Percentiles rank a stretch among this genome's conserved stretches.
Evolutionary conservation across 2,888 invertebrate species (phyloP).

Genomic region (Cantharis rufa): DNA sequence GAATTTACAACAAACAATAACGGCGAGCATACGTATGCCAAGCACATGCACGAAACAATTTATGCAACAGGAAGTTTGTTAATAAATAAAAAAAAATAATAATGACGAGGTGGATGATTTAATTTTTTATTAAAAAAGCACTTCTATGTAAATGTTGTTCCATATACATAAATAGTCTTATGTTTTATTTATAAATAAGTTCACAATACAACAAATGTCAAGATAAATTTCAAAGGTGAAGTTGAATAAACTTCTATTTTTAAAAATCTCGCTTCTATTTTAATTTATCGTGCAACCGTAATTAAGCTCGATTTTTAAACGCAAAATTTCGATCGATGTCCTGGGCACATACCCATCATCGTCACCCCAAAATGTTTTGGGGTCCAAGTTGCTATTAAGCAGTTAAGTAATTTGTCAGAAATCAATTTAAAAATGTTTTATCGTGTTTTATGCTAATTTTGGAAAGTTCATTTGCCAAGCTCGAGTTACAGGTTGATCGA

Average conservation of each 20-base stretch:
- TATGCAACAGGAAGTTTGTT: background rate
- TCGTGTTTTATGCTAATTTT: background rate
- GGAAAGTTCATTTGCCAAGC: background rate
- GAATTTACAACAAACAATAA: background rate
- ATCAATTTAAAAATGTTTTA: background rate
- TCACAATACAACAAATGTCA: background rate
- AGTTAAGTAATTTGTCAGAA: background rate
- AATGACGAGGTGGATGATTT: background rate
- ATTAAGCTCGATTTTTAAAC: background rate
- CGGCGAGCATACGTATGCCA: background rate
- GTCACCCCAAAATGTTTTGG: background rate
- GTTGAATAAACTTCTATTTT: background rate
- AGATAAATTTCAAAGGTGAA: background rate
- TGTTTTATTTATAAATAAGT: background rate
- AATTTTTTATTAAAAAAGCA: background rate
- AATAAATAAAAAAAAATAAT: background rate
- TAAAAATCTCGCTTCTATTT: background rate
- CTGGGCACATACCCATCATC: background rate
- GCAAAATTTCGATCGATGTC: background rate
- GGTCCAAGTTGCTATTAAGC: background rate
- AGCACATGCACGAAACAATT: background rate
- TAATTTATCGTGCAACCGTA: background rate
- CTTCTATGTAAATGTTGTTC: background rate
- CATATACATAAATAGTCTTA: background rate
- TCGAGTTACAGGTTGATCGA: slow-evolving; percentile 27